Base-by-base conservation (phyloP, 2,113 vertebrate species). In the Malurus alboscapulatus region DNA sequence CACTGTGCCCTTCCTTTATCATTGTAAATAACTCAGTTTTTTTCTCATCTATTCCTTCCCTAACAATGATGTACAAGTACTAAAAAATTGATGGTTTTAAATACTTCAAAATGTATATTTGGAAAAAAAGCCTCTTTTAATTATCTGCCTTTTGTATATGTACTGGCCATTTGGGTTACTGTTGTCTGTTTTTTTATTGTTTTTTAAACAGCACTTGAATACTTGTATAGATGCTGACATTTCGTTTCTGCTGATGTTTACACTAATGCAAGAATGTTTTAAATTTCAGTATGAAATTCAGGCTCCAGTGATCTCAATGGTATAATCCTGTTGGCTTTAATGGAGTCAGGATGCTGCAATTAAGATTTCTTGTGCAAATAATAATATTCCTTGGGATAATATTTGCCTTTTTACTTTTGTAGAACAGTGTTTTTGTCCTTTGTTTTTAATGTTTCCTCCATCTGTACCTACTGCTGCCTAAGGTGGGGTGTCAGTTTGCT, bases 181-280 rank as follows among this genome's bases (percentile, higher is more conserved):
- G 25, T 74, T 95, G 65, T 96, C 91, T 95, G 84, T 30, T 93
- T 97, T 97, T 97, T 93, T 72, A 75, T 45, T 44, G 15, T 67
- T 88, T 89, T 94, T 93, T 87, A 68, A 97, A 76, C 81, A 97
- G 83, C 96, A 97, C 92, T 97, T 98, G 95, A 97, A 97, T 90
- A 90, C 80, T 87, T 96, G 95, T 97, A 92, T 72, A 92, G 72
- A 93, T 92, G 84, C 92, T 89, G 65, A 95, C 78, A 81, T 94
- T 55, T 86, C 82, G 80, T 96, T 97, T 88, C 84, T 95, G 90
- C 76, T 92, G 55, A 88, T 94, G 97, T 97, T 97, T 97, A 96
- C 96, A 97, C 93, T 92, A 79, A 92, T 25, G 47, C 59, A 68
- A 84, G 95, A 95, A 94, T 95, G 92, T 96, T 95, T 93, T 76